phyloP scores from a whole-genome alignment of 2,113 vertebrate species.

The Ptilorrhoa leucosticta region DNA sequence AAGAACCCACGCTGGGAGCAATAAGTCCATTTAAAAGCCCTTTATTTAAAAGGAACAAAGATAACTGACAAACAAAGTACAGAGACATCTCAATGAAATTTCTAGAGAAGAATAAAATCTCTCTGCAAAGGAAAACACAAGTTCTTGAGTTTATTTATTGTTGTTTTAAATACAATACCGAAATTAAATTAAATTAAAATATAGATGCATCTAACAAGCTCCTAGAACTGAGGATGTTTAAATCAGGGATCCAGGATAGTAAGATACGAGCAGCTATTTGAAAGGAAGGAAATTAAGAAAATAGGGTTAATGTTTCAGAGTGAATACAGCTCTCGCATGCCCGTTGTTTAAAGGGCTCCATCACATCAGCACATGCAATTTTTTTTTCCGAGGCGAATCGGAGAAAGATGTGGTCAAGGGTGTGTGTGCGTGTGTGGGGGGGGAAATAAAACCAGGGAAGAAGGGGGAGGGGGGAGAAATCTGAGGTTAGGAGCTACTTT shows the following conservation, averaged over 20 bases:
- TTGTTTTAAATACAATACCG: slow-evolving; percentile 45
- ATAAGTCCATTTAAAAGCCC: slow-evolving; percentile 85
- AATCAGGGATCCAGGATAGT: slow-evolving; percentile 4
- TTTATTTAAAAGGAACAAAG: slow-evolving; percentile 89
- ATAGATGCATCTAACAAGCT: neutral
- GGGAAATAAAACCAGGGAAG: neutral
- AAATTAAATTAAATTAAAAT: slow-evolving; percentile 60
- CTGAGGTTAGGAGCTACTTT: slow-evolving; percentile 40
- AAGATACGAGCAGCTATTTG: slow-evolving; percentile 16
- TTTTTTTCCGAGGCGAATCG: neutral
- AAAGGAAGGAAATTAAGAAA: slow-evolving; percentile 54
- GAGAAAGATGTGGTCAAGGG: slow-evolving; percentile 14
- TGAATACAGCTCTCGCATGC: slow-evolving; percentile 17
- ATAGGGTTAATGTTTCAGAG: slow-evolving; percentile 38
- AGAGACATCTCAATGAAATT: slow-evolving; percentile 85
- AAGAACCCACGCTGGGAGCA: slow-evolving; percentile 81
- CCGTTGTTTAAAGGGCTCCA: slow-evolving; percentile 51
- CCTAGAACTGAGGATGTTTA: neutral
- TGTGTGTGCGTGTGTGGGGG: neutral
- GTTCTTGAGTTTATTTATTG: slow-evolving; percentile 56
- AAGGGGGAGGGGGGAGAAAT: neutral
- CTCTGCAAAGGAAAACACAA: slow-evolving; percentile 65
- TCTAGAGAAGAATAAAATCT: slow-evolving; percentile 71
- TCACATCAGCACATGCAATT: slow-evolving; percentile 45
- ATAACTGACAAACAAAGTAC: slow-evolving; percentile 82